phyloP scores from a whole-genome alignment of 2,888 invertebrate species.

The Marronus borbonicus region DNA sequence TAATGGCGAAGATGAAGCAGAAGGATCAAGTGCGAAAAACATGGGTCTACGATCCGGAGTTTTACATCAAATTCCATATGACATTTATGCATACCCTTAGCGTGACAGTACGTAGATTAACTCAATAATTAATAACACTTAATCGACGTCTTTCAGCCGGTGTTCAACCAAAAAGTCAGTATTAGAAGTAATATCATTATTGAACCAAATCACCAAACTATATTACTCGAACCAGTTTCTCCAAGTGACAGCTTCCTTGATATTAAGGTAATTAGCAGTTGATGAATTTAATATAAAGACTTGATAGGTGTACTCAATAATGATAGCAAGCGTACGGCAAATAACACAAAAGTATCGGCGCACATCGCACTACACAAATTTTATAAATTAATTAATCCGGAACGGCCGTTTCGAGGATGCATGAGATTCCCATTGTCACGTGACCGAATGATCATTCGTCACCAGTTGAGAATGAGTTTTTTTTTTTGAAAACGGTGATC shows the following conservation, averaged over 20 bases:
- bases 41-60: conserved; percentile 54
- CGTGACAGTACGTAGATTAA: conserved; percentile 20
- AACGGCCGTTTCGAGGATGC: too few species aligned
- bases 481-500: too few species aligned
- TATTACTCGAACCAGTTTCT: conserved; percentile 12
- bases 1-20: conserved; percentile 61
- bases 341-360: too few species aligned
- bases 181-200: conserved; percentile 56
- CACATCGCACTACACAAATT: too few species aligned
- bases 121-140: not conserved
- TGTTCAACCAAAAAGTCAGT: conserved; percentile 54
- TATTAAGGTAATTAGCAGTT: not conserved
- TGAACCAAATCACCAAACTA: conserved; percentile 50
- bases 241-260: conserved; percentile 16
- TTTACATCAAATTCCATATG: conserved; percentile 48
- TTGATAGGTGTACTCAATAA: too few species aligned
- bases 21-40: conserved; percentile 55
- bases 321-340: too few species aligned
- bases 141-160: conserved; percentile 46
- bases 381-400: too few species aligned
- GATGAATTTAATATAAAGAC: too few species aligned
- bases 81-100: conserved; percentile 49
- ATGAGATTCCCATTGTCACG: too few species aligned
- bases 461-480: too few species aligned
- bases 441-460: too few species aligned